Conservation (phyloP, 2,888 invertebrate genomes). For the Chalcis sispes region DNA sequence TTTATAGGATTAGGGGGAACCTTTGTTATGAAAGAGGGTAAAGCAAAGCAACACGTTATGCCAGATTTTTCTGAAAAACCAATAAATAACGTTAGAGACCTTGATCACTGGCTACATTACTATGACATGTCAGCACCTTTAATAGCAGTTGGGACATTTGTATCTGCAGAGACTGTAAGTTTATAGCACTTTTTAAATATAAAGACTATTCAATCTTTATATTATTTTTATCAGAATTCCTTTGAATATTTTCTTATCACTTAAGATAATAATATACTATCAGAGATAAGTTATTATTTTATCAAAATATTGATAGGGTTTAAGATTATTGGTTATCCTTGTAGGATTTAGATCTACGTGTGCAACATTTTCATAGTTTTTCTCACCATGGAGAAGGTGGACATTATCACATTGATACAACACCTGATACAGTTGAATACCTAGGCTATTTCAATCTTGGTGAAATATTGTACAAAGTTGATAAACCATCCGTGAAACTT, state of each 20-base stretch:
- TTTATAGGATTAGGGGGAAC: conserved; percentile 89
- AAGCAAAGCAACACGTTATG: conserved; percentile 96
- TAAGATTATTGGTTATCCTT: conserved; percentile 61
- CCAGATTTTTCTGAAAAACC: conserved; percentile 90
- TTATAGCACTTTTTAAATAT: conserved; percentile 19
- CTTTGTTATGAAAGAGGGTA: conserved; percentile 89
- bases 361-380: conserved; percentile 98
- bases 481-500: conserved; percentile 83
- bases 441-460: conserved; percentile 92
- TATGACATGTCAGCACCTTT: conserved; percentile 94
- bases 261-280: conserved; percentile 27
- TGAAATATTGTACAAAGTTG: conserved; percentile 84
- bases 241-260: conserved; percentile 47
- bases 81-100: conserved; percentile 83
- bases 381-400: conserved; percentile 90
- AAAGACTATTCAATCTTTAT: conserved; percentile 10
- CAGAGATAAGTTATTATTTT: conserved; percentile 36
- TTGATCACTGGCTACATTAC: conserved; percentile 93
- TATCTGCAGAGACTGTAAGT: conserved; percentile 88
- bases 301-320: conserved; percentile 41
- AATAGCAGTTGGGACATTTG: conserved; percentile 90
- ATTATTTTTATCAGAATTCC: conserved; percentile 21
- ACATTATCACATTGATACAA: conserved; percentile 97
- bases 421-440: conserved; percentile 91
- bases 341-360: conserved; percentile 91